These are phyloP conservation scores for Apomyelois bistriatella DNA, from an alignment of 2,888 invertebrate genomes.

Conservation along the genomic window DNA sequence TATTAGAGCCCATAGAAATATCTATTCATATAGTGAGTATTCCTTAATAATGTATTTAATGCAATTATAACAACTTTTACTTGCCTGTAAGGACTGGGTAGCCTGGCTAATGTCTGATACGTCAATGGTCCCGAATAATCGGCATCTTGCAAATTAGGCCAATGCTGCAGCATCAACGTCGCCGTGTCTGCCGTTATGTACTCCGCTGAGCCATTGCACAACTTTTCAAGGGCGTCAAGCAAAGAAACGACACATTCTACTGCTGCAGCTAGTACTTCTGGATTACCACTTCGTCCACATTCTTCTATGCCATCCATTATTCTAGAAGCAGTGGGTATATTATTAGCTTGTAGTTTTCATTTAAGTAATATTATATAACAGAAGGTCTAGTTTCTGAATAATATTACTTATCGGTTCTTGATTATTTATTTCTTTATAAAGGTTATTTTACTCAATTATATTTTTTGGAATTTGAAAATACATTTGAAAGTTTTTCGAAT, in stretches of 20 bases:
- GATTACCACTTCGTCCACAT: conserved; percentile 90
- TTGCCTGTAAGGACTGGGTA: conserved; percentile 90
- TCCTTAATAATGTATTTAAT: not conserved
- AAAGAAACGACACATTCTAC: conserved; percentile 92
- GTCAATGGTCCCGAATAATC: conserved; percentile 92
- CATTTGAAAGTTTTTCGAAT: too few species aligned
- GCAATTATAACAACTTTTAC: not conserved
- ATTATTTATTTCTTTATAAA: too few species aligned
- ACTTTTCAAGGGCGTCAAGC: conserved; percentile 88
- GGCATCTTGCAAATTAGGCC: conserved; percentile 84
- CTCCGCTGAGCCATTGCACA: conserved; percentile 85
- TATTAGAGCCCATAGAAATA: too few species aligned
- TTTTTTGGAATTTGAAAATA: too few species aligned
- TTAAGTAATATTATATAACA: too few species aligned
- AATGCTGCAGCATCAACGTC: conserved; percentile 81
- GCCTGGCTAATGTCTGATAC: conserved; percentile 89
- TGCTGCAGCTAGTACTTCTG: conserved; percentile 87
- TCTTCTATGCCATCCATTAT: conserved; percentile 96
- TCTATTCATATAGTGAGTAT: too few species aligned
- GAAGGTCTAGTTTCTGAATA: too few species aligned
- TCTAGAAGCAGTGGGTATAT: conserved; percentile 47
- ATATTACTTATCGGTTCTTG: too few species aligned
- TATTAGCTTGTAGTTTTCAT: not conserved
- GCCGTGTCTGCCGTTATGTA: conserved; percentile 50
- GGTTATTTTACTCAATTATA: too few species aligned